A percentile compares a stretch with the other conserved stretches of the same genome.
These are phyloP conservation scores for Morinoia aosen DNA, from an alignment of 2,888 invertebrate species.

Conservation along the genomic window DNA sequence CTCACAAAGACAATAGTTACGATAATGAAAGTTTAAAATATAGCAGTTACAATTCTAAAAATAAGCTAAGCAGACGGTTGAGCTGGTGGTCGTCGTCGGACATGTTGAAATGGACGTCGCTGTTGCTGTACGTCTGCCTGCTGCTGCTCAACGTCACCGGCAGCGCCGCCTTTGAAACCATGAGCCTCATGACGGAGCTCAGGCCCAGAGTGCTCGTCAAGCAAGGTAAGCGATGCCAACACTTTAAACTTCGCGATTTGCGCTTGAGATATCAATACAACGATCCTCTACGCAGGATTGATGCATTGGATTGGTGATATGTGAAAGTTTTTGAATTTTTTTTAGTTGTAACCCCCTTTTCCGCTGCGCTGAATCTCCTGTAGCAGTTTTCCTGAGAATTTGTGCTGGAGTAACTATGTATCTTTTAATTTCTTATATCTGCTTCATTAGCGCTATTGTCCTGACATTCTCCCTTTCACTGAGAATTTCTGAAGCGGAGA, in stretches of 20 bases:
- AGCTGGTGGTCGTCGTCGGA: background rate
- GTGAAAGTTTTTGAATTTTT: too few relatives aligned
- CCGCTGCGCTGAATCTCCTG: too few relatives aligned
- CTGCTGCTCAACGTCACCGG: background rate
- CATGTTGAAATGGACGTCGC: constrained; percentile 11
- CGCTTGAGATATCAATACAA: background rate
- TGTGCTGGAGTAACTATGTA: too few relatives aligned
- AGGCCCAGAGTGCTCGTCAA: constrained; percentile 22
- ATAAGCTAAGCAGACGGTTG: background rate
- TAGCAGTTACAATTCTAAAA: background rate
- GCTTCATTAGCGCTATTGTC: too few relatives aligned
- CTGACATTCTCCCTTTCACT: too few relatives aligned
- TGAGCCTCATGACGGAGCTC: constrained; percentile 46
- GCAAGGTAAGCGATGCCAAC: background rate
- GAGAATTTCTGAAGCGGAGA: too few relatives aligned
- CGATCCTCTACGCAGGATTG: too few relatives aligned
- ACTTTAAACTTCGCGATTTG: background rate
- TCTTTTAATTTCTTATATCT: too few relatives aligned
- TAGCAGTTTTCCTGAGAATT: too few relatives aligned
- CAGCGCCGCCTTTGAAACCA: constrained; percentile 31
- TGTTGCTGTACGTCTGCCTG: constrained; percentile 34
- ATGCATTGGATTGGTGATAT: too few relatives aligned
- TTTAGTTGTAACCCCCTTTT: too few relatives aligned
- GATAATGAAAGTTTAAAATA: background rate
- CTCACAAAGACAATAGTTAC: background rate